phyloP scores from a whole-genome alignment of 1,140 invertebrate genomes.

The Bombus cullumanus region DNA sequence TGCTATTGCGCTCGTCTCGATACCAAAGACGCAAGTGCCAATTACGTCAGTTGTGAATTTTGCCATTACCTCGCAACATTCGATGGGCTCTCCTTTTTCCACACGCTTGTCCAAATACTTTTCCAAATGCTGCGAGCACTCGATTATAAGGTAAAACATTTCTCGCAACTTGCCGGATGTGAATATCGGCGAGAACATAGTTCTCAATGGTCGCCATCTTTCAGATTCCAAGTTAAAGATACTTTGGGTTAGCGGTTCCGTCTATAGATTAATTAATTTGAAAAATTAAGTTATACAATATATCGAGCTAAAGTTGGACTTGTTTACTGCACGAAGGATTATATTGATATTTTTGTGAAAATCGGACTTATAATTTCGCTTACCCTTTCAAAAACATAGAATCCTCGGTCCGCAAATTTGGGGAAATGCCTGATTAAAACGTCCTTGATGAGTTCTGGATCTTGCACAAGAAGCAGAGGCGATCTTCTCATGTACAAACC shows the following conservation, averaged over 20 bases:
- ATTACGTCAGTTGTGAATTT: constrained; percentile 83
- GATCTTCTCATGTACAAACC: constrained; percentile 77
- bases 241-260: constrained; percentile 71
- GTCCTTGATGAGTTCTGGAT: constrained; percentile 80
- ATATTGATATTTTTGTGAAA: too few species aligned
- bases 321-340: neutral
- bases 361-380: neutral
- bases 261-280: neutral
- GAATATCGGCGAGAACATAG: constrained; percentile 78
- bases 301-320: too few species aligned
- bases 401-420: constrained; percentile 77
- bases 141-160: constrained; percentile 74
- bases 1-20: constrained; percentile 81
- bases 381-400: constrained; percentile 68
- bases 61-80: constrained; percentile 80
- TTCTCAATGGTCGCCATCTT: constrained; percentile 83
- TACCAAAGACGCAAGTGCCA: constrained; percentile 66
- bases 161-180: constrained; percentile 62
- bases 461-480: constrained; percentile 76
- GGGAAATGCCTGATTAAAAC: constrained; percentile 83
- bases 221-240: constrained; percentile 74
- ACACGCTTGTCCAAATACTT: constrained; percentile 72
- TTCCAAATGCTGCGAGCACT: constrained; percentile 73
- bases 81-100: constrained; percentile 70
- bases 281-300: neutral